Percentiles rank a stretch among this genome's conserved stretches.
These are phyloP conservation scores for Pomacea canaliculata DNA, from an alignment of 2,888 invertebrate species.

Conservation along the genomic window DNA sequence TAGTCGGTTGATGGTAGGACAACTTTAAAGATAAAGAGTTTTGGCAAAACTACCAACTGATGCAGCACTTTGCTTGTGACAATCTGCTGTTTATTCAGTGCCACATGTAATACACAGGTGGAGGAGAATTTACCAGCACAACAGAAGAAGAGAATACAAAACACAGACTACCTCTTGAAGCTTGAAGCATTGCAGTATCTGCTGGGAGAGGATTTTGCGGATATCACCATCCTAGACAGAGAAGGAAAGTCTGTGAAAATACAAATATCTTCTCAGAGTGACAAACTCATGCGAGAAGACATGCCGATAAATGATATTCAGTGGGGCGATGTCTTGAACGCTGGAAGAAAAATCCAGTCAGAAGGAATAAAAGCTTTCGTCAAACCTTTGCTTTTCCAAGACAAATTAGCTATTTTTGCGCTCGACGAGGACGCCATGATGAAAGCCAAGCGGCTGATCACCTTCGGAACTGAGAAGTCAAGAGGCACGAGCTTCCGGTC, in stretches of 20 bases:
- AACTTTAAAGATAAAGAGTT: too few relatives aligned
- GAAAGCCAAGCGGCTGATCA: slow-evolving; percentile 9
- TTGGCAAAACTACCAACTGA: too few relatives aligned
- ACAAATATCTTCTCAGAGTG: neutral
- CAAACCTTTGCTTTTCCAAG: neutral
- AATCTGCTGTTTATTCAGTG: too few relatives aligned
- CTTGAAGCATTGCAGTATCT: slow-evolving; percentile 5
- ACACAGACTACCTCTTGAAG: neutral
- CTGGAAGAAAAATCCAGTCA: neutral
- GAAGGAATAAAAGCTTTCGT: slow-evolving; percentile 3
- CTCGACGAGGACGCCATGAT: slow-evolving; percentile 12
- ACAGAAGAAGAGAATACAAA: too few relatives aligned
- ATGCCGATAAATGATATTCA: neutral
- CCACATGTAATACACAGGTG: too few relatives aligned
- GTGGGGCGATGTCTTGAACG: neutral
- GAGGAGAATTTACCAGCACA: too few relatives aligned
- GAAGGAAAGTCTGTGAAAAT: neutral
- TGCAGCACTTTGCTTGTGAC: too few relatives aligned
- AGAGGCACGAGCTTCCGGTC: neutral
- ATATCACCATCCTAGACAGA: neutral
- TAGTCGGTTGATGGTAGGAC: too few relatives aligned
- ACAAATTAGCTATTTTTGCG: neutral
- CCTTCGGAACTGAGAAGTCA: neutral
- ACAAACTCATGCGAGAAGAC: slow-evolving; percentile 9
- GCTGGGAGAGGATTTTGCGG: slow-evolving; percentile 9